These are phyloP conservation scores for Lates calcarifer DNA, from an alignment of 2,113 vertebrate species.

Conservation along the genomic window DNA sequence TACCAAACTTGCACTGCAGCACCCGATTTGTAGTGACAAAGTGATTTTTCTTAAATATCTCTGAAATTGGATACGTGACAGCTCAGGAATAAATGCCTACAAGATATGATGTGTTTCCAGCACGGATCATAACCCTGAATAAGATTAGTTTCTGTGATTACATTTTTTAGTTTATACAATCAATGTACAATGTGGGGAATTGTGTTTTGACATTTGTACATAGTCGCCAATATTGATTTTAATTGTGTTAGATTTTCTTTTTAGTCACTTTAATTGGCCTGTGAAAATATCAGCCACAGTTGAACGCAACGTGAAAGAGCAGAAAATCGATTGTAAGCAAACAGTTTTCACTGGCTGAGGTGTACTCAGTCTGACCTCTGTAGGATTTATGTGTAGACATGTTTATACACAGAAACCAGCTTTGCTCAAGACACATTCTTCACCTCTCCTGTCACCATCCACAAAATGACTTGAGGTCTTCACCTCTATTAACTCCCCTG, in stretches of 20 bases:
- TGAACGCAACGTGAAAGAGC: conserved; percentile 24
- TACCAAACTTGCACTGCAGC: neutral
- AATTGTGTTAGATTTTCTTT: conserved; percentile 48
- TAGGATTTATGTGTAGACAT: neutral
- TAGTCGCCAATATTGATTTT: conserved; percentile 53
- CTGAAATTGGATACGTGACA: conserved; percentile 14
- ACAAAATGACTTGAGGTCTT: neutral
- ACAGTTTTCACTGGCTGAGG: conserved; percentile 25
- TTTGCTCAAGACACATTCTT: conserved; percentile 7
- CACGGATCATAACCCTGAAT: conserved; percentile 23
- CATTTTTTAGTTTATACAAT: conserved; percentile 36
- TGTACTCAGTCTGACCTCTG: conserved; percentile 12
- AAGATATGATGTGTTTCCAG: conserved; percentile 8
- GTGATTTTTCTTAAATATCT: conserved; percentile 2
- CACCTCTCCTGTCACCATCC: neutral
- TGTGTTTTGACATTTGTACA: conserved; percentile 62
- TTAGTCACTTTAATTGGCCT: conserved; percentile 65
- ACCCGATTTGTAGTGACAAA: neutral
- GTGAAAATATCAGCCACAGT: conserved; percentile 53
- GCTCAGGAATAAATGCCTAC: conserved; percentile 3
- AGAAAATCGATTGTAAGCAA: conserved; percentile 67
- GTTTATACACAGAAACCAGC: conserved; percentile 27
- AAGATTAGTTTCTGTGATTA: conserved; percentile 43
- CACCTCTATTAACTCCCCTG: neutral
- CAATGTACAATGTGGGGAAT: conserved; percentile 23